These are phyloP conservation scores for Drosophila malerkotliana DNA, from an alignment of 1,140 invertebrate species.

Conservation along the genomic window DNA sequence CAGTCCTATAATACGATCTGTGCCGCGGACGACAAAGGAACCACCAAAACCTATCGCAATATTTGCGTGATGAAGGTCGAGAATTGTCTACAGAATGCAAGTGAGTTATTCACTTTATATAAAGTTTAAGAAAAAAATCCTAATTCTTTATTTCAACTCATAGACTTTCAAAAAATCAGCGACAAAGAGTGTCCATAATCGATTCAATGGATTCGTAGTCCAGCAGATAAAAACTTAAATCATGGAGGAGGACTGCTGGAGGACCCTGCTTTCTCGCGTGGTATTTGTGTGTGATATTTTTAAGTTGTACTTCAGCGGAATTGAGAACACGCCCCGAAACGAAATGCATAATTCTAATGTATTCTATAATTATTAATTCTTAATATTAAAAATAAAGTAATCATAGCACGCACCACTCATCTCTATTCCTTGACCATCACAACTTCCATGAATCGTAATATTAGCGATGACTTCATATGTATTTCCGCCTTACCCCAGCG, in stretches of 20 bases:
- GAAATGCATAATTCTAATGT: constrained; percentile 70
- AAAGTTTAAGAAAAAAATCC: no score
- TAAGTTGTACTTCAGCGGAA: constrained; percentile 79
- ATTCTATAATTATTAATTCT: constrained; percentile 77
- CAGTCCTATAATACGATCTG: constrained; percentile 61
- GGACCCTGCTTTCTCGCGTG: constrained; percentile 61
- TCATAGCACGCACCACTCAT: constrained; percentile 44
- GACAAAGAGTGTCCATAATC: constrained; percentile 77
- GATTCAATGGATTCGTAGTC: constrained; percentile 4
- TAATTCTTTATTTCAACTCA: neutral
- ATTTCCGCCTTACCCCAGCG: constrained; percentile 39
- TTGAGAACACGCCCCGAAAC: constrained; percentile 59
- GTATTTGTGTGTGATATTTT: constrained; percentile 83
- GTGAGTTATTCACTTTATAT: constrained; percentile 44
- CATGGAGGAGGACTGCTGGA: constrained; percentile 39
- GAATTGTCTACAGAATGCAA: constrained; percentile 77
- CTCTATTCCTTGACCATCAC: constrained; percentile 38
- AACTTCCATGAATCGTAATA: constrained; percentile 25
- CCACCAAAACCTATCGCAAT: constrained; percentile 76
- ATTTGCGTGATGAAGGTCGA: constrained; percentile 81
- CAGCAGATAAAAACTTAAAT: constrained; percentile 51
- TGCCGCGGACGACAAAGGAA: constrained; percentile 77
- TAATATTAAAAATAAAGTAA: constrained; percentile 77
- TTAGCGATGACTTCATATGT: constrained; percentile 35
- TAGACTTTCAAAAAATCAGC: constrained; percentile 80